Conservation (phyloP, 1,140 invertebrate species). For the Micrasema minimum region DNA sequence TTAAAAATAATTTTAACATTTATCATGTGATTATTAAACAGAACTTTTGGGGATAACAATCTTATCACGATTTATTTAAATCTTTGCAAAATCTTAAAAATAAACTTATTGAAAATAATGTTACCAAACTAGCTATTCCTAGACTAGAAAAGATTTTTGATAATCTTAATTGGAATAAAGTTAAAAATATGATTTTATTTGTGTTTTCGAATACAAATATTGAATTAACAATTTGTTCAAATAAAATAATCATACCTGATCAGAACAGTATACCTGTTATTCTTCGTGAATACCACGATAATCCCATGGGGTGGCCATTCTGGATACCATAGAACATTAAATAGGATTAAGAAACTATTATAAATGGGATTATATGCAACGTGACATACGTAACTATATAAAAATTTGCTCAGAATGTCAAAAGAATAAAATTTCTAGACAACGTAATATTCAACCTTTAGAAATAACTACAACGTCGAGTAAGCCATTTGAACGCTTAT, state of each 20-base stretch:
- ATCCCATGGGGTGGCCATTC: not conserved
- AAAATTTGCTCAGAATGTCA: not conserved
- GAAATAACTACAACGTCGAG: slow-evolving; percentile 10
- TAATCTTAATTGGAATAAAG: not conserved
- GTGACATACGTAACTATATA: not conserved
- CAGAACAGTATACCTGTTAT: not conserved
- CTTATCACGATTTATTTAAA: slow-evolving; percentile 46
- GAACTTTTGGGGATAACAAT: too few relatives aligned
- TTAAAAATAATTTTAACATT: not conserved
- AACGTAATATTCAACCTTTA: not conserved
- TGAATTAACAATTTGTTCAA: not conserved
- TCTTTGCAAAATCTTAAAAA: slow-evolving; percentile 5
- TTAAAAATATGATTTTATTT: not conserved
- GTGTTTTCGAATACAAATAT: not conserved
- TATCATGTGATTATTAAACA: not conserved
- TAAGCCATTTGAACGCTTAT: slow-evolving; percentile 2
- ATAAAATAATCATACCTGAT: not conserved
- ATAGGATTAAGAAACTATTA: not conserved
- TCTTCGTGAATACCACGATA: not conserved
- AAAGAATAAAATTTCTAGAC: not conserved
- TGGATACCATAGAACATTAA: not conserved
- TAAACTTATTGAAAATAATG: not conserved
- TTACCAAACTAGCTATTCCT: not conserved
- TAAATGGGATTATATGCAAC: not conserved
- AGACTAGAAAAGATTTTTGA: not conserved